Percentiles rank a stretch among this genome's conserved stretches.
These are phyloP conservation scores for Poeciliopsis retropinna DNA, from an alignment of 2,113 vertebrate species.

Conservation along the genomic window DNA sequence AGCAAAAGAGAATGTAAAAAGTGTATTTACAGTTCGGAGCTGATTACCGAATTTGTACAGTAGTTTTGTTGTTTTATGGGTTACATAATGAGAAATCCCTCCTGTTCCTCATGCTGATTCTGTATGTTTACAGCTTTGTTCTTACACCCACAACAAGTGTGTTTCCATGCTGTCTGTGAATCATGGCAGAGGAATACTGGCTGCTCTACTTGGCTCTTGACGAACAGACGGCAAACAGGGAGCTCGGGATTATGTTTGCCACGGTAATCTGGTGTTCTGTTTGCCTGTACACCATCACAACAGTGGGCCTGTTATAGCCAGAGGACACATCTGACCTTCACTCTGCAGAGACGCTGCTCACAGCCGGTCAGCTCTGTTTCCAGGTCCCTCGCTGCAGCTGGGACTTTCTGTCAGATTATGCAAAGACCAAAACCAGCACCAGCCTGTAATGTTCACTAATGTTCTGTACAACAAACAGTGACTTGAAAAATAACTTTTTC, in stretches of 20 bases:
- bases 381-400: neutral
- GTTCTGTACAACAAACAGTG: neutral
- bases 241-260: slow-evolving; percentile 40
- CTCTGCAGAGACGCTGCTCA: slow-evolving; percentile 48
- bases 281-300: slow-evolving; percentile 59
- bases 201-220: slow-evolving; percentile 62
- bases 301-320: slow-evolving; percentile 59
- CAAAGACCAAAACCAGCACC: slow-evolving; percentile 17
- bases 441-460: neutral
- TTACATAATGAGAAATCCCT: slow-evolving; percentile 36
- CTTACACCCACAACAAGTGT: slow-evolving; percentile 63
- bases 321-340: slow-evolving; percentile 76
- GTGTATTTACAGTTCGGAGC: neutral
- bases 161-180: slow-evolving; percentile 45
- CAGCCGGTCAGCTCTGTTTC: slow-evolving; percentile 19
- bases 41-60: neutral
- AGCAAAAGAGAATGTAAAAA: neutral
- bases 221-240: slow-evolving; percentile 47
- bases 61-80: slow-evolving; percentile 9
- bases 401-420: slow-evolving; percentile 45
- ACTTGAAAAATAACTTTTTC: neutral
- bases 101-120: slow-evolving; percentile 14
- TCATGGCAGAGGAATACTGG: slow-evolving; percentile 55
- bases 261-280: slow-evolving; percentile 50
- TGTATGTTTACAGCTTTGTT: slow-evolving; percentile 34